Evolutionary conservation across 2,797 vertebrate genomes (phyloP), one percentile per base, ranked within the genome.

Genomic region (Fratercula arctica): DNA sequence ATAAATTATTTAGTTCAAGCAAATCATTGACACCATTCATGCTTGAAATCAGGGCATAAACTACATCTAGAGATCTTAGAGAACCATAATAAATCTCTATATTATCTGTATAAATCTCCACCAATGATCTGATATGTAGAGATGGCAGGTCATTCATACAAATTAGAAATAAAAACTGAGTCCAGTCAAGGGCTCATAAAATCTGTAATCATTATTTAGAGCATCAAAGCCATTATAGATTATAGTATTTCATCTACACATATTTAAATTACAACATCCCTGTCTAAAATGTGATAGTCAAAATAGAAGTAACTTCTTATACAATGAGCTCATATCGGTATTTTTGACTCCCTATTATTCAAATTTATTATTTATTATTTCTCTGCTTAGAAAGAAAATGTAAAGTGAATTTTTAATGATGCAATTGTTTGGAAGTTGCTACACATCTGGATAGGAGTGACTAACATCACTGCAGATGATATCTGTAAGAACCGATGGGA

Each of bases 141-240:
- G 37, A 93, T 60, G 76, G 9, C 41, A 93, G 74, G 70, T 74
- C 53, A 94, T 95, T 96, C 50, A 86, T 92, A 70, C 11, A 89
- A 37, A 93, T 95, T 95, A 95, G 46, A 94, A 91, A 90, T 67
- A 91, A 96, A 95, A 95, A 61, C 57, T 80, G 33, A 60, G 56
- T 66, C 35, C 18, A 56, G 70, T 85, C 57, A 80, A 84, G 33
- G 35, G 20, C 6, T 95, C 64, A 80, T 86, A 86, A 95, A 93
- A 90, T 57, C 11, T 1, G 0, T 60, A 86, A 84, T 86, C 25
- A 73, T 89, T 88, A 93, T 79, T 95, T 89, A 86, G 35, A 69
- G 4, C 35, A 92, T 92, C 59, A 87, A 74, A 90, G 13, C 78
- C 9, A 76, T 90, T 92, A 41, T 12, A 88, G 15, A 63, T 70